Conservation (phyloP, 2,113 vertebrate genomes). For the Pao palembangensis region DNA sequence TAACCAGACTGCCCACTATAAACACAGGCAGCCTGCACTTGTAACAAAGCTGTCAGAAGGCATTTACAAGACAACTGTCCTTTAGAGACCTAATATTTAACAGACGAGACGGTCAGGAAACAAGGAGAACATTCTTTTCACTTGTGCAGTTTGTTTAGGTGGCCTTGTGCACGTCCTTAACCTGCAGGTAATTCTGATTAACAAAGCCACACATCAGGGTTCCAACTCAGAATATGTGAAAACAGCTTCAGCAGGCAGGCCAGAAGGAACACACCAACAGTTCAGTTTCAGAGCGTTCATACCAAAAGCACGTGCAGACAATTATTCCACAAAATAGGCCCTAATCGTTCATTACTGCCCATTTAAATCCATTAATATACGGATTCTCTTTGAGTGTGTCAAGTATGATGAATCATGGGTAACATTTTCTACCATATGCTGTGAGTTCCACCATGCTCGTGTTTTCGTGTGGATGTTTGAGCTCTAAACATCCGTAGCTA, state of each 20-base stretch:
- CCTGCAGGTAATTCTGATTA: conserved; percentile 11
- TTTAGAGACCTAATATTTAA: conserved; percentile 37
- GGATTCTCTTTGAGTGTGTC: neutral
- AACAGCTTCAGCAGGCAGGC: neutral
- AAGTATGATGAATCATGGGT: conserved; percentile 1
- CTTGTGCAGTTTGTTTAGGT: neutral
- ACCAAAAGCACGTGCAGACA: too few species aligned
- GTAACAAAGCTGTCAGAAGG: conserved; percentile 41
- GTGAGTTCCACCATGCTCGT: conserved; percentile 8
- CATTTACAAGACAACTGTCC: conserved; percentile 40
- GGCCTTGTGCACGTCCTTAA: conserved; percentile 14
- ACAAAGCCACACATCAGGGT: conserved; percentile 11
- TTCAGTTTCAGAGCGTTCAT: too few species aligned
- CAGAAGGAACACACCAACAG: too few species aligned
- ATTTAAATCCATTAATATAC: too few species aligned
- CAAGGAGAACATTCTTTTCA: neutral
- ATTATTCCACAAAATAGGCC: too few species aligned
- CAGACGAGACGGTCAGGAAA: conserved; percentile 1
- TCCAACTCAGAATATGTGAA: conserved; percentile 9
- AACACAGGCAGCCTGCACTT: conserved; percentile 45
- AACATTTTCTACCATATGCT: conserved; percentile 37
- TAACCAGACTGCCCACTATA: conserved; percentile 54
- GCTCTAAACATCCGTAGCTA: conserved; percentile 32
- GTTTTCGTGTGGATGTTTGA: conserved; percentile 28
- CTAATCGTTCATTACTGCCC: too few species aligned